phyloP scores from a whole-genome alignment of 1,140 invertebrate species.

The Yoshiicerus persimilis region DNA sequence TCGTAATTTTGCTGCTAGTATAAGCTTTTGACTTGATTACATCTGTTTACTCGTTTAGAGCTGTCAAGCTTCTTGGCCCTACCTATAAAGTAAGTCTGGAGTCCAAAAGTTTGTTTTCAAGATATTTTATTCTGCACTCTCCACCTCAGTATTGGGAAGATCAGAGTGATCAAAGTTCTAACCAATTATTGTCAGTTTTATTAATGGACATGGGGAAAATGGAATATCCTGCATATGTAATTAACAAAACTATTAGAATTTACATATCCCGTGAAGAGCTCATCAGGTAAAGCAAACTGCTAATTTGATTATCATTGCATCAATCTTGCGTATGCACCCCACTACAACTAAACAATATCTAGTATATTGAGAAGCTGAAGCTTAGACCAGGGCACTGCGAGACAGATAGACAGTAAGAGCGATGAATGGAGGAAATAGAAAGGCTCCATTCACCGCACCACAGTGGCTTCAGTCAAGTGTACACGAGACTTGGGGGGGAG shows the following conservation, averaged over 20 bases:
- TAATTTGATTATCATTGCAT: too few relatives aligned
- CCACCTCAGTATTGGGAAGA: conserved; percentile 54
- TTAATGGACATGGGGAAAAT: conserved; percentile 58
- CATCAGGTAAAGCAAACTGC: conserved; percentile 50
- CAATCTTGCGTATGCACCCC: too few relatives aligned
- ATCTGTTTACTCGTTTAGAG: conserved; percentile 29
- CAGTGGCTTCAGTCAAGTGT: too few relatives aligned
- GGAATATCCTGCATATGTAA: conserved; percentile 56
- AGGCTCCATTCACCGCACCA: too few relatives aligned
- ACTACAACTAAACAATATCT: too few relatives aligned
- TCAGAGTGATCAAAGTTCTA: conserved; percentile 54
- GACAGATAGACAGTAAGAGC: too few relatives aligned
- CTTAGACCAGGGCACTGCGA: too few relatives aligned
- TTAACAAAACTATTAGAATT: conserved; percentile 54
- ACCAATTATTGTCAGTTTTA: conserved; percentile 58
- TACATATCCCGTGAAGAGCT: conserved; percentile 56
- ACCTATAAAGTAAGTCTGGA: conserved; percentile 54
- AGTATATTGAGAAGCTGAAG: too few relatives aligned
- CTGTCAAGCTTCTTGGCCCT: conserved; percentile 52
- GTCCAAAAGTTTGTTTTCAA: conserved; percentile 54
- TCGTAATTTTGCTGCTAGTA: background rate
- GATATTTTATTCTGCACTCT: conserved; percentile 57
- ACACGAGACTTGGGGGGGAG: too few relatives aligned
- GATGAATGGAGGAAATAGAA: too few relatives aligned
- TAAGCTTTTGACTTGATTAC: background rate